These are phyloP conservation scores for Chlamydotis undulata DNA, from an alignment of 2,113 vertebrate genomes.

Conservation along the genomic window DNA sequence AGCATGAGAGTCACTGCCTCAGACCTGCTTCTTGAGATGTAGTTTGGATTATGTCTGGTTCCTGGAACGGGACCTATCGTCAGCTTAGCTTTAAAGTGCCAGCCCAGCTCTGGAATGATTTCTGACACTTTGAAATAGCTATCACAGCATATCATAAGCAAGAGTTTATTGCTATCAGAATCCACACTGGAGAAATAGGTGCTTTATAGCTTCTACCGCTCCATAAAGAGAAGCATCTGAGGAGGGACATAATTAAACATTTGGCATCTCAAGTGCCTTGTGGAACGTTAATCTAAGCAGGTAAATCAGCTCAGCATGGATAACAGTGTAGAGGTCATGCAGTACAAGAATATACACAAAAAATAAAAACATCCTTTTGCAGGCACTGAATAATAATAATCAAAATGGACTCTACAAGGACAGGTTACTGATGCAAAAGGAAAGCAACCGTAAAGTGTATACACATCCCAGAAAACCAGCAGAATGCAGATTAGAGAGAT, in stretches of 20 bases:
- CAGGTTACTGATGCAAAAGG: not conserved
- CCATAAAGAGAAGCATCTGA: not conserved
- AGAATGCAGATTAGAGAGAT: not conserved
- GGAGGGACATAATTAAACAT: not conserved
- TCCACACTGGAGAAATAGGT: not conserved
- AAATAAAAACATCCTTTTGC: not conserved
- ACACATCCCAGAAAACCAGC: not conserved
- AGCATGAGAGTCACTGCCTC: not conserved
- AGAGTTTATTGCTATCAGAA: not conserved
- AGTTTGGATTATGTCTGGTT: not conserved
- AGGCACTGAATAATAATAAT: not conserved
- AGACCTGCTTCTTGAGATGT: not conserved
- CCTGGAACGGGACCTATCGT: not conserved
- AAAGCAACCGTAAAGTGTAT: not conserved
- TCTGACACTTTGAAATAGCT: not conserved
- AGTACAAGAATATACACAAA: not conserved
- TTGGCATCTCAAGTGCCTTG: not conserved
- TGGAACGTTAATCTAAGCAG: not conserved
- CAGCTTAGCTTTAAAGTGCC: not conserved
- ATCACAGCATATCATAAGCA: not conserved
- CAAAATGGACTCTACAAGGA: slow-evolving; percentile 12
- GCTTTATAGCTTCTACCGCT: not conserved
- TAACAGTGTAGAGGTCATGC: not conserved
- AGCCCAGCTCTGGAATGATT: not conserved
- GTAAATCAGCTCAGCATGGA: not conserved